Evolutionary conservation across 2,888 invertebrate genomes (phyloP).

Genomic region (Corythucha ciliata): DNA sequence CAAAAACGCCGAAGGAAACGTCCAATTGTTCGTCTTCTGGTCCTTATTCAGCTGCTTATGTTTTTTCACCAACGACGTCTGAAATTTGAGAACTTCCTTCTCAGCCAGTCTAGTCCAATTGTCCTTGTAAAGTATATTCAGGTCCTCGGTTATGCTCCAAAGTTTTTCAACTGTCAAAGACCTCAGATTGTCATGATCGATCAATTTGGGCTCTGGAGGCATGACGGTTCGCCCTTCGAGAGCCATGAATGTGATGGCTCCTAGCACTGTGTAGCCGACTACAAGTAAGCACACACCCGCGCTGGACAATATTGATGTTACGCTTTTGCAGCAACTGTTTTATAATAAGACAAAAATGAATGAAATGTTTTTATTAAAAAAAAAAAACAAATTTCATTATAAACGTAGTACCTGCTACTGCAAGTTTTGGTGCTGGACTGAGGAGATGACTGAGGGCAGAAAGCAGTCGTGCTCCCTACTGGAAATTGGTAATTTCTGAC

Average conservation of each 20-base stretch:
- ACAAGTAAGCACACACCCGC: conserved; percentile 76
- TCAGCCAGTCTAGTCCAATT: conserved; percentile 86
- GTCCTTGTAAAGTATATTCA: conserved; percentile 80
- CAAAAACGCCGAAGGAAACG: conserved; percentile 82
- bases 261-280: conserved; percentile 81
- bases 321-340: conserved; percentile 40
- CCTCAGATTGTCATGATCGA: conserved; percentile 31
- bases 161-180: conserved; percentile 64
- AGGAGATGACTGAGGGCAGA: conserved; percentile 23
- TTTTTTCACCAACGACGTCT: conserved; percentile 48
- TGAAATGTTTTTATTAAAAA: too few species aligned
- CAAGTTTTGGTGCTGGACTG: conserved; percentile 17
- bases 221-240: conserved; percentile 54
- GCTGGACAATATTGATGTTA: conserved; percentile 63
- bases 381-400: neutral
- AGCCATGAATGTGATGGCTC: conserved; percentile 82
- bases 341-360: neutral
- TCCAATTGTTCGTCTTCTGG: conserved; percentile 63
- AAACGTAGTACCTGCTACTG: conserved; percentile 15
- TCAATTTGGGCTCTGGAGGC: conserved; percentile 22
- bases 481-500: conserved; percentile 29
- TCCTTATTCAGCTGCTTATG: conserved; percentile 43
- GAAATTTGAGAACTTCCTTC: conserved; percentile 76
- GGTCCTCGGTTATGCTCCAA: conserved; percentile 77
- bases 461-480: conserved; percentile 27